These are phyloP conservation scores for Asarcornis scutulata DNA, from an alignment of 2,113 vertebrate species.

Conservation along the genomic window DNA sequence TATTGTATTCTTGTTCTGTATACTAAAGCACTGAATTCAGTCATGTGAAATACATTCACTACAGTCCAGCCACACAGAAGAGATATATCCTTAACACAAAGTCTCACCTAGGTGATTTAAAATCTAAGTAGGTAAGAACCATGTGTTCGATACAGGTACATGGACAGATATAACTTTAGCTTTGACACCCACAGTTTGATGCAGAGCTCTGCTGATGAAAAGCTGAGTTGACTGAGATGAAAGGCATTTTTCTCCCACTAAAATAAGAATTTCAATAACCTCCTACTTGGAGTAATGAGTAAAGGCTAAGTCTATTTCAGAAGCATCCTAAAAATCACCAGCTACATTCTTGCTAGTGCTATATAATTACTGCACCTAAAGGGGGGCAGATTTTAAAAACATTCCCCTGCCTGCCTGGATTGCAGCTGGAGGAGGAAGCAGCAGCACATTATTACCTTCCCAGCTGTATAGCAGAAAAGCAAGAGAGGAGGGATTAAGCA, in stretches of 20 bases:
- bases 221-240: background rate
- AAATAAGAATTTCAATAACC: slow-evolving; percentile 10
- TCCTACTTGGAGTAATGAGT: background rate
- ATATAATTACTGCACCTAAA: background rate
- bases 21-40: background rate
- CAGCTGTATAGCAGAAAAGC: background rate
- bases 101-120: background rate
- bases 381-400: background rate
- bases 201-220: background rate
- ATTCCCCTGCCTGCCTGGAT: background rate
- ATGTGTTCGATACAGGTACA: background rate
- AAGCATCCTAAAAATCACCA: background rate
- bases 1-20: background rate
- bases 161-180: background rate
- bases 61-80: background rate
- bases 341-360: background rate
- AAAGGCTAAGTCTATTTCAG: background rate
- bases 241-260: background rate
- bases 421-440: slow-evolving; percentile 23
- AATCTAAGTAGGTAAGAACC: background rate
- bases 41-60: background rate
- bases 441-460: slow-evolving; percentile 19
- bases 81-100: background rate
- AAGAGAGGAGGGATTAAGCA: background rate
- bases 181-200: background rate